Evolutionary conservation across 2,113 vertebrate species (phyloP).

Genomic region (Sturnira hondurensis): DNA sequence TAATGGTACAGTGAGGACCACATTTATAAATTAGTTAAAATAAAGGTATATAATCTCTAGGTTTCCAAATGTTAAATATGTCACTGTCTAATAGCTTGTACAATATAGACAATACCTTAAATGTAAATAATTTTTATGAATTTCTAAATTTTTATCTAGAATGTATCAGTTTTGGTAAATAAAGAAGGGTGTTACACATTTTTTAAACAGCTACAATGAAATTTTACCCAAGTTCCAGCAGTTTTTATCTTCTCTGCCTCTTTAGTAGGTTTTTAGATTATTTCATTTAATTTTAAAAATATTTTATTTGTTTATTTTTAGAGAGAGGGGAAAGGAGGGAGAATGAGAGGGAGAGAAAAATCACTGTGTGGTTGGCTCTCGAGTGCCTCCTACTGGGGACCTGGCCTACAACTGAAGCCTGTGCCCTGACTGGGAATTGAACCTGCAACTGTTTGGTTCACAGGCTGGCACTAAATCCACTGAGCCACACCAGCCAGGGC

Average conservation of each 20-base stretch:
- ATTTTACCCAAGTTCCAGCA: background rate
- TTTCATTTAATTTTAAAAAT: background rate
- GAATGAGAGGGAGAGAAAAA: no score
- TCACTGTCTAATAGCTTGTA: background rate
- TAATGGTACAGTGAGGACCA: background rate
- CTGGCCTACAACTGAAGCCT: no score
- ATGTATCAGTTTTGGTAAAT: background rate
- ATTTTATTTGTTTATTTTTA: no score
- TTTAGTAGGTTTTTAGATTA: background rate
- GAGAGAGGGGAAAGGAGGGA: no score
- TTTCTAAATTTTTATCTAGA: background rate
- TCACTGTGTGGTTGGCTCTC: no score
- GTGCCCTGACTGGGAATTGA: no score
- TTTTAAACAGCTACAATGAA: background rate
- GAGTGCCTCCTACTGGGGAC: no score
- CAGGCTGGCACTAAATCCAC: no score
- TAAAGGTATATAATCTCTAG: background rate
- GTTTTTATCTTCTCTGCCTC: background rate
- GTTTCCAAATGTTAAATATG: background rate
- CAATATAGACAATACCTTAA: background rate
- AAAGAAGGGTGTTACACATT: background rate
- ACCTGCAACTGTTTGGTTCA: no score
- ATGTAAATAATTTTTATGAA: background rate
- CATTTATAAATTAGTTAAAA: background rate
- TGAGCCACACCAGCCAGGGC: no score